phyloP scores from a whole-genome alignment of 1,140 invertebrate genomes.

The Brachionus plicatilis region DNA sequence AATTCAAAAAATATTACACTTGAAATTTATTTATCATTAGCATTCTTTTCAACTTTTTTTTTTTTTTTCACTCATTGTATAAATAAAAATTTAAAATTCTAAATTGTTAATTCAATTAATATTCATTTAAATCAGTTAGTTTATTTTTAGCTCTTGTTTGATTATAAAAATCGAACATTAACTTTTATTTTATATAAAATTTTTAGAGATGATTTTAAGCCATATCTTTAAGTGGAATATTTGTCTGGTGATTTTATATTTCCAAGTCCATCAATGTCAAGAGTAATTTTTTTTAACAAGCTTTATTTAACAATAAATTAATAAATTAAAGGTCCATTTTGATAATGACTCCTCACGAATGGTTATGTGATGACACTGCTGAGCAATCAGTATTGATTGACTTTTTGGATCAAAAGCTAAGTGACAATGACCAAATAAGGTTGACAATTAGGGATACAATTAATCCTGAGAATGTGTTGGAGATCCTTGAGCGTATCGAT shows the following conservation, averaged over 20 bases:
- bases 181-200: neutral
- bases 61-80: neutral
- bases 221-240: neutral
- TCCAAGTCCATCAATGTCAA: neutral
- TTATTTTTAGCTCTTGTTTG: neutral
- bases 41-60: no score
- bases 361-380: neutral
- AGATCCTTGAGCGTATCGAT: neutral
- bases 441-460: neutral
- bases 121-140: neutral
- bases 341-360: constrained; percentile 13
- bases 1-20: neutral
- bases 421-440: neutral
- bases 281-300: neutral
- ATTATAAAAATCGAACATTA: neutral
- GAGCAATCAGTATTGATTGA: neutral
- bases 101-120: neutral
- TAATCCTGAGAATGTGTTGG: neutral
- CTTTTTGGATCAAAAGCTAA: neutral
- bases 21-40: neutral
- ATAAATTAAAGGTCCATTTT: neutral
- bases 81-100: neutral
- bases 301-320: neutral
- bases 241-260: neutral
- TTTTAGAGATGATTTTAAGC: neutral